Evolutionary conservation across 2,888 invertebrate genomes (phyloP).

Genomic region (Hydrotaea cyrtoneurina): DNA sequence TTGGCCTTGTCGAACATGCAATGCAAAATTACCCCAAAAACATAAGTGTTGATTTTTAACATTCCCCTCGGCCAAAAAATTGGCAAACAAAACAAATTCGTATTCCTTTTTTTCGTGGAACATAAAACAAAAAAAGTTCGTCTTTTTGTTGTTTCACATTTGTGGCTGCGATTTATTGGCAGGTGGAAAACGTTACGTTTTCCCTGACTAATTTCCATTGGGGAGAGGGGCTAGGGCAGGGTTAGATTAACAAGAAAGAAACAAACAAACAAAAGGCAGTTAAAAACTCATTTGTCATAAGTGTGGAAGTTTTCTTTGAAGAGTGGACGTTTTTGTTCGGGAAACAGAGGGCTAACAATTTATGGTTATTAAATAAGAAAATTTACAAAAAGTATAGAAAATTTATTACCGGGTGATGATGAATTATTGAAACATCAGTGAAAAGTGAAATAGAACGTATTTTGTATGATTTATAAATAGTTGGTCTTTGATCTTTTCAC

Average conservation of each 20-base stretch:
- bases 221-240: not conserved
- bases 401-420: slow-evolving; percentile 4
- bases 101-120: slow-evolving; percentile 27
- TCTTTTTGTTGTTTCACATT: not conserved
- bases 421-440: not conserved
- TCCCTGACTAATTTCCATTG: slow-evolving; percentile 10
- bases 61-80: not conserved
- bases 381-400: not conserved
- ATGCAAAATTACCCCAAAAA: slow-evolving; percentile 41
- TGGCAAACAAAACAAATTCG: slow-evolving; percentile 10
- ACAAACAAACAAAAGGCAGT: not conserved
- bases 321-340: not conserved
- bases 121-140: not conserved
- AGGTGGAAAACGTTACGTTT: slow-evolving; percentile 47
- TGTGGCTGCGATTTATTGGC: slow-evolving; percentile 55
- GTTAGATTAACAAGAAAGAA: not conserved
- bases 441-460: no score
- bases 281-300: slow-evolving; percentile 56
- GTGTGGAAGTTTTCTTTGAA: slow-evolving; percentile 27
- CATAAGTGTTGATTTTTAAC: slow-evolving; percentile 41
- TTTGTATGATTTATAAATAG: no score
- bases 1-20: not conserved
- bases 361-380: slow-evolving; percentile 27
- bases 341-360: slow-evolving; percentile 20
- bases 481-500: no score